These are phyloP conservation scores for Subanguina moxae DNA, from an alignment of 1,140 invertebrate species.

Conservation along the genomic window DNA sequence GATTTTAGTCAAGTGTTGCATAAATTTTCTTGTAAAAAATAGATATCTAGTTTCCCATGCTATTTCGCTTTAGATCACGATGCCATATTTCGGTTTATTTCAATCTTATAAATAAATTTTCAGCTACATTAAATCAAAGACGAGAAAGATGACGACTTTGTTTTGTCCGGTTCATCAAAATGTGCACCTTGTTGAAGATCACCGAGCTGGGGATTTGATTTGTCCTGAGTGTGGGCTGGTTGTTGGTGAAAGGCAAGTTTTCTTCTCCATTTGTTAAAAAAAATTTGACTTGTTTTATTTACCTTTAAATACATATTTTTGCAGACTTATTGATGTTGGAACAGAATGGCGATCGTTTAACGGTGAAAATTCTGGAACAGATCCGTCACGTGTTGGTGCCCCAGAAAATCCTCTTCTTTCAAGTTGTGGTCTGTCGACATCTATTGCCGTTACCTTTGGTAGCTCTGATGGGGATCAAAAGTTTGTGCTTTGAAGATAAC, in stretches of 20 bases:
- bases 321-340: constrained; percentile 95
- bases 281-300: too few species aligned
- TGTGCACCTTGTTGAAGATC: constrained; percentile 90
- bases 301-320: too few species aligned
- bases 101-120: background rate
- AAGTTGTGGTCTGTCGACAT: constrained; percentile 90
- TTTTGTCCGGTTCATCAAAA: constrained; percentile 75
- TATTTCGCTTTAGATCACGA: too few species aligned
- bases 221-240: constrained; percentile 97
- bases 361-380: constrained; percentile 91
- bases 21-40: too few species aligned
- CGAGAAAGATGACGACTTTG: constrained; percentile 7
- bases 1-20: too few species aligned
- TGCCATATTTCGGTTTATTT: background rate
- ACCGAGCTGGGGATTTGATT: constrained; percentile 95
- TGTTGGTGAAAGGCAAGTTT: constrained; percentile 77
- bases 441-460: constrained; percentile 85
- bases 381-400: constrained; percentile 78
- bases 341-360: constrained; percentile 99
- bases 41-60: too few species aligned
- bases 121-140: background rate
- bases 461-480: constrained; percentile 61
- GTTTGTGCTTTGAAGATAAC: constrained; percentile 16
- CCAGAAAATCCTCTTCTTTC: constrained; percentile 83
- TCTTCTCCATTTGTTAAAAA: too few species aligned